Evolutionary conservation across 1,140 invertebrate genomes (phyloP).

Genomic region (Sogatella furcifera): DNA sequence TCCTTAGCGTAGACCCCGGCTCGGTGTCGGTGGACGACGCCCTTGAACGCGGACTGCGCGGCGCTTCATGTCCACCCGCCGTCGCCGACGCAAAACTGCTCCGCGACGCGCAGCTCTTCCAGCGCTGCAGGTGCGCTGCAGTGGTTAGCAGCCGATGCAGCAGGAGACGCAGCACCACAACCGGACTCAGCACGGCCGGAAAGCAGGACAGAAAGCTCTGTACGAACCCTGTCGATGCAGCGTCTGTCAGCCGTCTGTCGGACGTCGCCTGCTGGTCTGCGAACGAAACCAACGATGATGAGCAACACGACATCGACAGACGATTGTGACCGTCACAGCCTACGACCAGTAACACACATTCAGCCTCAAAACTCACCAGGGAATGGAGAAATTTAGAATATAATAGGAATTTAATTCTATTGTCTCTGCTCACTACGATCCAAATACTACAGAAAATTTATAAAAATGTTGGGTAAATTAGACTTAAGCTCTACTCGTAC

Average conservation of each 20-base stretch:
- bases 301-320: too few species aligned
- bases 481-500: too few species aligned
- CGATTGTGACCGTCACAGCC: too few species aligned
- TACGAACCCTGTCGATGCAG: slow-evolving; percentile 27
- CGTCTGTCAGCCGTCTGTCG: slow-evolving; percentile 17
- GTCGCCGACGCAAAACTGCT: slow-evolving; percentile 32
- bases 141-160: slow-evolving; percentile 45
- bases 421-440: too few species aligned
- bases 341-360: too few species aligned
- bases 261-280: not conserved
- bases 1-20: slow-evolving; percentile 29
- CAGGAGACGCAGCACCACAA: slow-evolving; percentile 46
- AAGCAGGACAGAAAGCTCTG: slow-evolving; percentile 37
- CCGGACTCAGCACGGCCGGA: slow-evolving; percentile 43
- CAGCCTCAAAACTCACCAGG: too few species aligned
- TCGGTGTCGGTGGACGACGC: slow-evolving; percentile 36
- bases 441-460: too few species aligned
- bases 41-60: slow-evolving; percentile 28
- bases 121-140: slow-evolving; percentile 31
- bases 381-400: too few species aligned
- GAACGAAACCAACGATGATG: too few species aligned
- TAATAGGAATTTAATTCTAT: too few species aligned
- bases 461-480: too few species aligned
- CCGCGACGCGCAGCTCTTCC: slow-evolving; percentile 37
- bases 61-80: slow-evolving; percentile 25